phyloP scores from a whole-genome alignment of 2,888 invertebrate species.

The Callyntrura sp. region DNA sequence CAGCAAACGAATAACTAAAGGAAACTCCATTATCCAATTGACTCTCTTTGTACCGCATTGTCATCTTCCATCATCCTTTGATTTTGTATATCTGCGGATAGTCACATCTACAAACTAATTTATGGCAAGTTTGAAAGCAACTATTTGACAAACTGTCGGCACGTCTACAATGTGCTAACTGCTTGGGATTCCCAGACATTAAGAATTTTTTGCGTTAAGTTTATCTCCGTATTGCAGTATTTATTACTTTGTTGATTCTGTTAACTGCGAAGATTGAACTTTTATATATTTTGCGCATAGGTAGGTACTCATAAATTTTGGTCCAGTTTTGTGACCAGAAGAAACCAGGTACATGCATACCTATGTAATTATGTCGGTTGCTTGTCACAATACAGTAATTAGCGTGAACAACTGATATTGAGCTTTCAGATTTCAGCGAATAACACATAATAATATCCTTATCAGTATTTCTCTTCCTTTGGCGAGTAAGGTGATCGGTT shows the following conservation, averaged over 20 bases:
- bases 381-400: constrained; percentile 11
- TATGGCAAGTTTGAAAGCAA: background rate
- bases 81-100: too few species aligned
- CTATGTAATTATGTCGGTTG: background rate
- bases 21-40: too few species aligned
- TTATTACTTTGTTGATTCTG: background rate
- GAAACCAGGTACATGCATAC: background rate
- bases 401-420: background rate
- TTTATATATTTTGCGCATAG: background rate
- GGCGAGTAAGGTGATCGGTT: background rate
- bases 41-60: too few species aligned
- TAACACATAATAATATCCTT: background rate
- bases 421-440: background rate
- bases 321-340: background rate
- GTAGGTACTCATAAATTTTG: background rate
- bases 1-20: too few species aligned
- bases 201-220: background rate
- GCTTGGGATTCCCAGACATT: constrained; percentile 24
- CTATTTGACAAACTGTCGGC: background rate
- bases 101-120: background rate
- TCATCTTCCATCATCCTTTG: too few species aligned
- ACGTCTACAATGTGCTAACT: background rate
- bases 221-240: background rate
- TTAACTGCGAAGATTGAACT: background rate
- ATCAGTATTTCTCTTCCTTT: background rate